phyloP scores from a whole-genome alignment of 1,140 invertebrate genomes.

The Leucophenga varia region DNA sequence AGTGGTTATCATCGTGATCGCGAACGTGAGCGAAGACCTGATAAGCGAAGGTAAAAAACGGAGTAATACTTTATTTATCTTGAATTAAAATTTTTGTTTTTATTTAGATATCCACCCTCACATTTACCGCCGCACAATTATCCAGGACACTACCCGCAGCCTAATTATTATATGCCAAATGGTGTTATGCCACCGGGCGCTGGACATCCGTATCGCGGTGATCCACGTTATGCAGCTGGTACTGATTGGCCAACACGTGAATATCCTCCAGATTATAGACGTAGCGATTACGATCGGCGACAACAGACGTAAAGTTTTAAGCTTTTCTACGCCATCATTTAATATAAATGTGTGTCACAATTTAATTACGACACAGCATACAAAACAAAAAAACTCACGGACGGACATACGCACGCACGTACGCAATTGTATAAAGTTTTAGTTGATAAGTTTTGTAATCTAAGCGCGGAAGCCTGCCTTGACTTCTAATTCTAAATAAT shows the following conservation, averaged over 20 bases:
- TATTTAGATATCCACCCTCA: constrained; percentile 33
- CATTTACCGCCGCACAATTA: constrained; percentile 37
- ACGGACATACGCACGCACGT: too few species aligned
- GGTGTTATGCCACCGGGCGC: constrained; percentile 26
- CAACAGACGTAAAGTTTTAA: constrained; percentile 47
- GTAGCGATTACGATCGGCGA: constrained; percentile 54
- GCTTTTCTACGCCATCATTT: too few species aligned
- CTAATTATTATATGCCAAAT: constrained; percentile 47
- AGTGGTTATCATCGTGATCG: constrained; percentile 54
- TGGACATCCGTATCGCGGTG: constrained; percentile 33
- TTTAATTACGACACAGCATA: too few species aligned
- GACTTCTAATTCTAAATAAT: too few species aligned
- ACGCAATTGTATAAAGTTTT: too few species aligned
- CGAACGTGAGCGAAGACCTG: constrained; percentile 60
- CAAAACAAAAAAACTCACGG: too few species aligned
- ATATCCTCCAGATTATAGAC: constrained; percentile 62
- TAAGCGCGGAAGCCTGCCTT: too few species aligned
- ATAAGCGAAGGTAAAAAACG: constrained; percentile 59
- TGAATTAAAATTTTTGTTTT: constrained; percentile 4
- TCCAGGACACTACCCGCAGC: constrained; percentile 42
- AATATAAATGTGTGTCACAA: too few species aligned
- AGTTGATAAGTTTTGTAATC: too few species aligned
- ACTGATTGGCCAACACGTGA: constrained; percentile 53
- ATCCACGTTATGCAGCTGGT: constrained; percentile 34
- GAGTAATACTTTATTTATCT: background rate